Evolutionary conservation across 2,888 invertebrate genomes (phyloP).

Genomic region (Amiota minor): DNA sequence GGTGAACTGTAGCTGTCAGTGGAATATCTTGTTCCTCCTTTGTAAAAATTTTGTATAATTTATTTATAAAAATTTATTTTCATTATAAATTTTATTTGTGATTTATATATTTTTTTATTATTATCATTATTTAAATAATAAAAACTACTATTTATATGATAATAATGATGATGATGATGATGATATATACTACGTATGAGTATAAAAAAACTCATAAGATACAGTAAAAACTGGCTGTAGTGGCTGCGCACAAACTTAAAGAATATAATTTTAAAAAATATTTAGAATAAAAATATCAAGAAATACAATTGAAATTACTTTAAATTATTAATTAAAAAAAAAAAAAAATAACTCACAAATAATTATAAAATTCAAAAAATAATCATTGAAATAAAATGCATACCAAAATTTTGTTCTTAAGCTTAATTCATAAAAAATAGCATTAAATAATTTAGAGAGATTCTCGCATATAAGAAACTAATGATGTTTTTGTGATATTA

Average conservation of each 20-base stretch:
- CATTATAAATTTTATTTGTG: too few relatives aligned
- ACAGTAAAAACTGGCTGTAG: constrained; percentile 3
- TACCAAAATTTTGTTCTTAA: neutral
- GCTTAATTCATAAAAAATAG: too few relatives aligned
- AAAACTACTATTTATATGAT: neutral
- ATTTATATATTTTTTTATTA: too few relatives aligned
- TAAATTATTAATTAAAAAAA: too few relatives aligned
- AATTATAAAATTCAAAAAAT: neutral
- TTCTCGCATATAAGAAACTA: too few relatives aligned
- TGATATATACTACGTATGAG: neutral
- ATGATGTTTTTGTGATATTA: constrained; percentile 7
- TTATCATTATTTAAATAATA: neutral
- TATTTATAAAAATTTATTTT: too few relatives aligned
- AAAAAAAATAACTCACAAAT: neutral
- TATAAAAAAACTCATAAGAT: neutral
- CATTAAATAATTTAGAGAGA: too few relatives aligned
- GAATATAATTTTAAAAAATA: neutral
- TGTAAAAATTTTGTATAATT: too few relatives aligned
- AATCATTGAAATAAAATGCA: neutral
- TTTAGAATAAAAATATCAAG: neutral
- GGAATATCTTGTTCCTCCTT: too few relatives aligned
- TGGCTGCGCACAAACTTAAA: neutral
- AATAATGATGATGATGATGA: neutral
- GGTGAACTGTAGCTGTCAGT: too few relatives aligned
- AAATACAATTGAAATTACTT: too few relatives aligned